These are phyloP conservation scores for Polydrusus tereticollis DNA, from an alignment of 2,888 invertebrate species.

Conservation along the genomic window DNA sequence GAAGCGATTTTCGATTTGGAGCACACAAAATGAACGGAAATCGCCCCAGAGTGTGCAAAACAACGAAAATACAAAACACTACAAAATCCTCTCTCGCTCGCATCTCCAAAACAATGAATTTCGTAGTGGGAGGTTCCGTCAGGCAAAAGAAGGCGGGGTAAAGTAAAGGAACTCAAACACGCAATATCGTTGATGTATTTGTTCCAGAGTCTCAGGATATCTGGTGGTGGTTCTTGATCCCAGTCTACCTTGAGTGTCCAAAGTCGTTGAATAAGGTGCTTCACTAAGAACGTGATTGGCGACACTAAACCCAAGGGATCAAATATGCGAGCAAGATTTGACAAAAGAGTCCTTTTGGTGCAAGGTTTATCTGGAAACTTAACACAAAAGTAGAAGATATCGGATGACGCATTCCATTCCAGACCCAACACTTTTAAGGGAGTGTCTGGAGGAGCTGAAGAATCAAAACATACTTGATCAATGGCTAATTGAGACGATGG, in stretches of 20 bases:
- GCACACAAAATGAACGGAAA: background rate
- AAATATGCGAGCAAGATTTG: conserved; percentile 26
- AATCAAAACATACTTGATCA: conserved; percentile 3
- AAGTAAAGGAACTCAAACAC: background rate
- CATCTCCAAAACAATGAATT: conserved; percentile 27
- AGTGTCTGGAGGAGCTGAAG: too few species aligned
- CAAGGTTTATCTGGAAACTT: background rate
- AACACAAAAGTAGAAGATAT: conserved; percentile 6
- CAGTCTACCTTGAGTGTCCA: conserved; percentile 12
- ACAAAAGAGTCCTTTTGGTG: conserved; percentile 32
- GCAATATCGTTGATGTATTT: background rate
- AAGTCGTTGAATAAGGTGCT: conserved; percentile 19
- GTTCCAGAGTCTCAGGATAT: background rate
- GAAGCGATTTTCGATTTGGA: conserved; percentile 24
- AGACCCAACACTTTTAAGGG: conserved; percentile 18
- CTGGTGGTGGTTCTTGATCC: conserved; percentile 8
- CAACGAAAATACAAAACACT: conserved; percentile 23
- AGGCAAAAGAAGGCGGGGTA: background rate
- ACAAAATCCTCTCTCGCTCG: conserved; percentile 12
- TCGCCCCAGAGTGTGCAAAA: too few species aligned
- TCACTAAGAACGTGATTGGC: background rate
- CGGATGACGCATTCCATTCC: conserved; percentile 10
- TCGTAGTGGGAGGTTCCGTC: background rate
- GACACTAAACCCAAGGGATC: conserved; percentile 25
- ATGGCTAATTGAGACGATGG: background rate